Evolutionary conservation across 2,888 invertebrate genomes (phyloP), one percentile per base, ranked within the genome.

Genomic region (Myopa testacea): DNA sequence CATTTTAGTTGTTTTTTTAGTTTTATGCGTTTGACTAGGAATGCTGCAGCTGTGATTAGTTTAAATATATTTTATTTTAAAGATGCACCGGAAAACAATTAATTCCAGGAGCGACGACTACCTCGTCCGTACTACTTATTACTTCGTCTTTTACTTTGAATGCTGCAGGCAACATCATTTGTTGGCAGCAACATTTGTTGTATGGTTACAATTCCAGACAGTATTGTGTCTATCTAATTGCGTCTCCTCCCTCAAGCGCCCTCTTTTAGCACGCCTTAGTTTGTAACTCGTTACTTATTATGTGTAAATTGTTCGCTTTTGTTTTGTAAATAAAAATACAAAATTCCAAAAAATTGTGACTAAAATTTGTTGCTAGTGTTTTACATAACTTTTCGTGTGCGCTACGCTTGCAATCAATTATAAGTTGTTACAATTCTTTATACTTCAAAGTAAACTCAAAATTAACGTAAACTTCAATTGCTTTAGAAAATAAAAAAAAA

Each of bases 21-120:
- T 45, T 62, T 60, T 69, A 45, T 78, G 52, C 65, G 68, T 73
- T 75, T 80, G 79, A 79, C 79, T 81, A 80, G 78, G 78, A 81
- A 81, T 79, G 78, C 81, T 78, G 79, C 65, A 75, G 80, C 71
- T 76, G 26, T 26, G 63, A 58, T 71, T 76, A 63, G n/a, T 50
- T 16, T 19, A 65, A 75, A 75, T 19, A 67, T 34, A 65, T 37
- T 74, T 52, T n/a, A 37, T 26, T 67, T 55, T 37, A n/a, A 55
- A 19, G 37, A 50, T 75, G n/a, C 34, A 38, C 26, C 60, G 14
- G 4, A 40, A 26, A 45, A 38, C 38, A 38, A 19, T 73, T 40
- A 14, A n/a, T 8, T 55, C 5, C 55, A 50, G 55, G 16, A 55
- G 55, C 2, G 14, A 16, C 5, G 4, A 5, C n/a, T 6, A 16